Percentiles rank a stretch among this genome's conserved stretches.
phyloP scores from a whole-genome alignment of 2,888 invertebrate species.

The Polyommatus icarus region DNA sequence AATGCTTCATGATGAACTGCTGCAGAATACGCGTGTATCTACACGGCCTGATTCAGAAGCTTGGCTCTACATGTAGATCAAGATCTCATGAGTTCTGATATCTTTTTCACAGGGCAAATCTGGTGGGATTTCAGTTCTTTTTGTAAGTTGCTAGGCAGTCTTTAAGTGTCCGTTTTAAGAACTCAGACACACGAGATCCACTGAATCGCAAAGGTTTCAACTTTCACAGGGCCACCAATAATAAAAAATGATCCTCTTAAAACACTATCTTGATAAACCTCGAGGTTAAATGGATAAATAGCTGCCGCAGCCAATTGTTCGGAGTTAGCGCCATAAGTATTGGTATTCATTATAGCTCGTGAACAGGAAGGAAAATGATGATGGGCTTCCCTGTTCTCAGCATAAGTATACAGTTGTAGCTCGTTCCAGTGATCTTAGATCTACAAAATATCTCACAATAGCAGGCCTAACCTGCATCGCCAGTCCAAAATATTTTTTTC shows the following conservation, averaged over 20 bases:
- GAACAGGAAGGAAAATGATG: constrained; percentile 39
- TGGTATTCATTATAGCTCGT: constrained; percentile 39
- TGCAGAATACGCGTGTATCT: no score
- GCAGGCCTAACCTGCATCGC: constrained; percentile 21
- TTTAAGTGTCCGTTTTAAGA: no score
- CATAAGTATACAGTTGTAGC: constrained; percentile 41
- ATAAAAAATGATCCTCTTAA: constrained; percentile 36
- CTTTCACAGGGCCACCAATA: constrained; percentile 34
- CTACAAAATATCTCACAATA: constrained; percentile 39
- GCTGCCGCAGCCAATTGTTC: constrained; percentile 40
- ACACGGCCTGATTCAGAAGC: no score
- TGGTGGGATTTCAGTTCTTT: no score
- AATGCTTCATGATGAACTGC: no score
- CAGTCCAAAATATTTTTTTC: no score
- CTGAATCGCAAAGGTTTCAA: constrained; percentile 37
- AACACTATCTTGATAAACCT: constrained; percentile 39
- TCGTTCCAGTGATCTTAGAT: no score
- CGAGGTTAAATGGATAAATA: constrained; percentile 34
- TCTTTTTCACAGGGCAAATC: no score
- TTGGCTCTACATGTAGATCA: no score
- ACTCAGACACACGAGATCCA: constrained; percentile 1
- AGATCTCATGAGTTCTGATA: no score
- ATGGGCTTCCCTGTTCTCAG: no score
- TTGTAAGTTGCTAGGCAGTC: no score
- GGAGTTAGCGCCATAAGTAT: constrained; percentile 40